A percentile compares a stretch with the other conserved stretches of the same genome.
These are phyloP conservation scores for Rhynchonema sp. DNA, from an alignment of 2,888 invertebrate genomes.

Conservation along the genomic window DNA sequence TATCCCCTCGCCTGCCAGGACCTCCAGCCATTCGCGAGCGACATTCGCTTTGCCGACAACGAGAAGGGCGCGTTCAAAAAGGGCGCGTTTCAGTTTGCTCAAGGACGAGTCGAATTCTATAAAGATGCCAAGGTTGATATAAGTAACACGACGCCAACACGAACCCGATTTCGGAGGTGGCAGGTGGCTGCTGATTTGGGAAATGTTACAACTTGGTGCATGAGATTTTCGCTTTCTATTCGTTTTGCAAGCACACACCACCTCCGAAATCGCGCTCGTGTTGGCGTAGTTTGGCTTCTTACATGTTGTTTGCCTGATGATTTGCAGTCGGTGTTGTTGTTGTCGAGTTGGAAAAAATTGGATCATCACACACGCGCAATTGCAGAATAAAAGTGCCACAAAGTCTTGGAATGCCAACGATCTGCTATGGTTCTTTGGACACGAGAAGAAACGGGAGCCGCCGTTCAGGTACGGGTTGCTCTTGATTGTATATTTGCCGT, in stretches of 20 bases:
- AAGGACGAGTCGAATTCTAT: neutral
- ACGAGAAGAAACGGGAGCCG: slow-evolving; percentile 10
- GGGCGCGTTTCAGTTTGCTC: neutral
- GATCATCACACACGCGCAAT: too few species aligned
- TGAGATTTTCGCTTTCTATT: neutral
- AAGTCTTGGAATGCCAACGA: slow-evolving; percentile 14
- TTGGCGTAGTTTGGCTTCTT: too few species aligned
- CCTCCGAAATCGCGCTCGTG: too few species aligned
- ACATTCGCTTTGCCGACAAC: slow-evolving; percentile 20
- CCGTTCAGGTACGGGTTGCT: neutral
- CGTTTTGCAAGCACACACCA: too few species aligned
- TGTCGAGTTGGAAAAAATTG: too few species aligned
- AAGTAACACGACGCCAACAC: too few species aligned
- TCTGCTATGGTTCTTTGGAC: slow-evolving; percentile 18
- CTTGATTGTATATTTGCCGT: neutral
- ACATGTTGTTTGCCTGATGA: too few species aligned
- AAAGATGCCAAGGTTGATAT: neutral
- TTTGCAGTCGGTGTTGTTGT: too few species aligned
- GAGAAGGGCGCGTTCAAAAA: slow-evolving; percentile 20
- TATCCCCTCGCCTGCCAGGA: slow-evolving; percentile 5
- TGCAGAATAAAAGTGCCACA: neutral
- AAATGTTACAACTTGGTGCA: neutral
- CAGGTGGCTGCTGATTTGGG: too few species aligned
- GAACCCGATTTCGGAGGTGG: too few species aligned
- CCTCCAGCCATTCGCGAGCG: slow-evolving; percentile 15